phyloP scores from a whole-genome alignment of 2,113 vertebrate species.

The Semnornis frantzii region DNA sequence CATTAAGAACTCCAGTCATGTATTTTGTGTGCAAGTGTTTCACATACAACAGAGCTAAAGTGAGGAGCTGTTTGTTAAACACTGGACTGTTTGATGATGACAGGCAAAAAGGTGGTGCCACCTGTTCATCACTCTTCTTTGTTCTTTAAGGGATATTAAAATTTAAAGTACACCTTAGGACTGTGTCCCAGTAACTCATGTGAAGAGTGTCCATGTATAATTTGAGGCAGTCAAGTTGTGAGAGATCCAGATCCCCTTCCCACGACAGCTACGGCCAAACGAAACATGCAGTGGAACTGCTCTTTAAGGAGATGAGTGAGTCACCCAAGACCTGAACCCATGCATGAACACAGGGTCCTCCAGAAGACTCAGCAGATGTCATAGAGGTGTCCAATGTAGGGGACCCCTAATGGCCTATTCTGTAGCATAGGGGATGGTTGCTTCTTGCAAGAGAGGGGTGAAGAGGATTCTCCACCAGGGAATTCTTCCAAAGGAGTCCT shows the following conservation, averaged over 20 bases:
- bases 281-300: not conserved
- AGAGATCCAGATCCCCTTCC: not conserved
- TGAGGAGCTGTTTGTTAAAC: not conserved
- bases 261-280: not conserved
- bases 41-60: not conserved
- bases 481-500: not conserved
- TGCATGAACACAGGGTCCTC: not conserved
- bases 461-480: not conserved
- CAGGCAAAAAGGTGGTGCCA: not conserved
- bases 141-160: not conserved
- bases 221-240: not conserved
- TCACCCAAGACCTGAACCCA: not conserved
- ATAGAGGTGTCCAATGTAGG: accelerated
- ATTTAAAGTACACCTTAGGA: not conserved
- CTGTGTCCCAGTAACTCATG: not conserved
- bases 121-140: not conserved
- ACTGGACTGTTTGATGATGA: not conserved
- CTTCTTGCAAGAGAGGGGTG: not conserved
- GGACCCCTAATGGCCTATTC: not conserved
- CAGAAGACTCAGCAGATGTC: not conserved
- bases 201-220: not conserved
- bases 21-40: not conserved
- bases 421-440: not conserved
- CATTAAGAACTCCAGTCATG: not conserved
- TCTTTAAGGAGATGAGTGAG: not conserved